phyloP scores from a whole-genome alignment of 2,113 vertebrate species.

The Ibidorhyncha struthersii region DNA sequence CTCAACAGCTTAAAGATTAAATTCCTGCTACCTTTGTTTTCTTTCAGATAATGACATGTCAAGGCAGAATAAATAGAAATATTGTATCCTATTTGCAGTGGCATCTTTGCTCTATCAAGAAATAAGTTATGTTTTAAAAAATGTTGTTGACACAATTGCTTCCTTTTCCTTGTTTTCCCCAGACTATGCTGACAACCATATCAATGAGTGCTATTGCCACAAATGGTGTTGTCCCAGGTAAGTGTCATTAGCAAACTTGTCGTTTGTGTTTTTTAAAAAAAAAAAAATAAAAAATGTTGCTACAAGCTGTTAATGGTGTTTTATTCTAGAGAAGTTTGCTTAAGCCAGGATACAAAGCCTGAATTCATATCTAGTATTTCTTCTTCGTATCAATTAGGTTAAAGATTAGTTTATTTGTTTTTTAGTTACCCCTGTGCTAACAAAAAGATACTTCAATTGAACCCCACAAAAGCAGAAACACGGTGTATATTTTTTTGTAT shows the following conservation, averaged over 20 bases:
- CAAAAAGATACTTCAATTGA: neutral
- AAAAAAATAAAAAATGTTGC: neutral
- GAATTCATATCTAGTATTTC: neutral
- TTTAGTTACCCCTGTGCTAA: neutral
- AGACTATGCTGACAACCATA: conserved; percentile 96
- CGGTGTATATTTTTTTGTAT: neutral
- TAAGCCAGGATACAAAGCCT: neutral
- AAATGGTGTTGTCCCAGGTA: conserved; percentile 96
- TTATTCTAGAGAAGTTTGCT: neutral
- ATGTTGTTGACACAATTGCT: neutral
- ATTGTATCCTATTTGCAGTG: neutral
- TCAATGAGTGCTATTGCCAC: conserved; percentile 98
- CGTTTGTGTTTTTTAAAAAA: neutral
- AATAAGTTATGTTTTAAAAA: neutral
- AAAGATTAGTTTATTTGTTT: neutral
- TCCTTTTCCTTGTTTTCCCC: conserved; percentile 24
- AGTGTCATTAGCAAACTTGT: neutral
- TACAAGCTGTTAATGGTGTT: neutral
- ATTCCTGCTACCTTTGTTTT: conserved; percentile 5
- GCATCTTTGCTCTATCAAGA: neutral
- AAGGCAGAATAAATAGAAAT: neutral
- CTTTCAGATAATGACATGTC: neutral
- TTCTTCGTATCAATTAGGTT: neutral
- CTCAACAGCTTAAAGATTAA: neutral
- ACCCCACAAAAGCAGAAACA: neutral